Evolutionary conservation across 2,113 vertebrate genomes (phyloP), one percentile per base, ranked within the genome.

Genomic region (Cynopterus brachyotis): DNA sequence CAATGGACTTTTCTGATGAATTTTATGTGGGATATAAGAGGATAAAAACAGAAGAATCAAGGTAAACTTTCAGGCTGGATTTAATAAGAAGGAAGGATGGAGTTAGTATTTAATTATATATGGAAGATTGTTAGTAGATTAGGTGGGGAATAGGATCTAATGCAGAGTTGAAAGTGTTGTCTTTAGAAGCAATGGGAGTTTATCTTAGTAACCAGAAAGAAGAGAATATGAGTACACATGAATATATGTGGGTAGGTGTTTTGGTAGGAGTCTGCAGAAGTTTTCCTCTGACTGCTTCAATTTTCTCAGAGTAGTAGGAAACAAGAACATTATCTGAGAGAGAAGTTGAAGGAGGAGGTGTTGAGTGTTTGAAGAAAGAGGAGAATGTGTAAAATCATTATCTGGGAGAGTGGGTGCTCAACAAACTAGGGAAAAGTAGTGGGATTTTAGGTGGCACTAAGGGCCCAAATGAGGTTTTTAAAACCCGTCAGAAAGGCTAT

Each of bases 261-360:
- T 94, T 83, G 42, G 62, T 62, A 83, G 57, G 57, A 79, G 40
- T 60, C 47, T 92, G 69, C 15, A 75, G 8, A 79, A 72, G 16
- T 88, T 90, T 80, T 67, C 73, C 69, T 95, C 40, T 86, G 45
- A 81, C 40, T n/a, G 28, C 66, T 91, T 96, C 75, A 88, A 30
- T 67, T 91, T 97, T 84, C 78, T 91, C 75, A 95, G 4, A 91
- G 47, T 45, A 94, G 12, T 45, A 53, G 64, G 40, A 95, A 95
- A 76, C 47, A 66, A 66, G 59, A 80, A 85, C 47, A 81, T 42
- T 85, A 79, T 70, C 19, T 80, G 64, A 93, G 30, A 69, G 11
- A 79, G 32, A 90, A 60, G 24, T 28, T 20, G 28, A 80, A 45
- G 69, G 76, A 96, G 64, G 70, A 80, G 66, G 85, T 93, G 42